Base-by-base conservation (phyloP, 2,888 invertebrate species). In the Lasioglossum pauxillum region DNA sequence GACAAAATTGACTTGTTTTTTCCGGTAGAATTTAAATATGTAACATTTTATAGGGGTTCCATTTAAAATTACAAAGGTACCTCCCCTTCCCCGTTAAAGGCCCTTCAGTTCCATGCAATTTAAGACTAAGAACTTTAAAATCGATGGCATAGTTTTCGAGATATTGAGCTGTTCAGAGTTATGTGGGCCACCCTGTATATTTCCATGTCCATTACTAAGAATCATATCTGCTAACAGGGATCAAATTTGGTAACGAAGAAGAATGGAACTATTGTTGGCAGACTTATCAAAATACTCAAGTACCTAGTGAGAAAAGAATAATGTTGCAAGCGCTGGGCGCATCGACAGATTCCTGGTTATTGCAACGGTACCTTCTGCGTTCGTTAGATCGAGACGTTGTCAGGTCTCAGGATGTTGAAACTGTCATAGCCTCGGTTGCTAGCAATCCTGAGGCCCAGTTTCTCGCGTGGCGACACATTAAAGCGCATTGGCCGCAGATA, bases 191-290 rank as follows among this genome's bases (percentile, higher is more conserved):
- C 2, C 12, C 19, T 7, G 1, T 10, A 46, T 4, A 46, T 46
- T 46, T 16, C 46, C 46, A 46, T 46, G 46, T 46, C 46, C 35
- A 31, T 67, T 35, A 0, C 35, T 10, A 23, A 69, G 38, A 38
- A 23, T 8, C 23, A 23, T 38, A 14, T 75, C 14, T n/a, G 5
- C 41, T 4, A n/a, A 2, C 96, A 89, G 97, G 97, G 23, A 97
- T 98, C 14, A 97, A 97, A 75, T 96, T 97, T 82, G 97, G 97
- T 23, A 97, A 97, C 0, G 96, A 96, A 86, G 94, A 94, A 0
- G 98, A 98, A 89, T 98, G 98, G 98, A 96, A 96, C 64, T 96
- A 97, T 90, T 97, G 97, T 91, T 98, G 98, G 97, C 95, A 96
- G 1, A 96, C 97, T 38, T 97, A 98, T 93, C 96, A 96, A 78